Evolutionary conservation across 2,113 vertebrate genomes (phyloP), one percentile per base, ranked within the genome.

Genomic region (Sciurus niger): DNA sequence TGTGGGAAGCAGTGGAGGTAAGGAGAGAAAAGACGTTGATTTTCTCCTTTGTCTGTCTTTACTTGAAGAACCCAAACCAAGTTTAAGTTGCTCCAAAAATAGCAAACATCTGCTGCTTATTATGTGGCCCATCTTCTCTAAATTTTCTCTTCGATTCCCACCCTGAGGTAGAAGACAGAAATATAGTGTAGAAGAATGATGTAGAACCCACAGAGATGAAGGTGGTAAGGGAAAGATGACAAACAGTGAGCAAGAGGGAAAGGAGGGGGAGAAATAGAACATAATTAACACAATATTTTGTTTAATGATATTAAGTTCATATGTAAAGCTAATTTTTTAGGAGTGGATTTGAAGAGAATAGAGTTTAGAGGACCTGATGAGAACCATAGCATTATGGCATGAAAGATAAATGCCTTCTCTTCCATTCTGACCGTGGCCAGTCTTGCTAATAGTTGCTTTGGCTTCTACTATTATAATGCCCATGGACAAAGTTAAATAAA

Each of bases 401-500:
- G 55, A 53, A 53, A 89, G 34, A 78, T 40, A 82, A 78, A 78
- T 32, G 22, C 20, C 43, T 85, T 48, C 48, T 68, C 20, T 30
- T 46, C 40, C 20, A 34, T 67, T 79, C 55, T 90, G 83, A 51
- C 32, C 34, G 77, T 76, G 77, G 37, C 9, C 43, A 67, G 17
- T 78, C n/a, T 51, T 84, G 18, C 40, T 28, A 73, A 48, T 25
- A 55, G 28, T 24, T 51, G n/a, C 55, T 84, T 96, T 53, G 34
- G 84, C 51, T 95, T 84, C 4, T 84, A 37, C 93, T 84, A 60
- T 86, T 88, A 48, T 53, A 37, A 63, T 82, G 28, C 10, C 22
- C 53, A 77, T 40, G 9, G 28, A 40, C n/a, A 95, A 85, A 92
- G 37, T 94, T 74, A 94, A 84, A 94, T 84, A 86, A 92, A 48